These are phyloP conservation scores for Cynopterus brachyotis DNA, from an alignment of 2,113 vertebrate genomes.

Conservation along the genomic window DNA sequence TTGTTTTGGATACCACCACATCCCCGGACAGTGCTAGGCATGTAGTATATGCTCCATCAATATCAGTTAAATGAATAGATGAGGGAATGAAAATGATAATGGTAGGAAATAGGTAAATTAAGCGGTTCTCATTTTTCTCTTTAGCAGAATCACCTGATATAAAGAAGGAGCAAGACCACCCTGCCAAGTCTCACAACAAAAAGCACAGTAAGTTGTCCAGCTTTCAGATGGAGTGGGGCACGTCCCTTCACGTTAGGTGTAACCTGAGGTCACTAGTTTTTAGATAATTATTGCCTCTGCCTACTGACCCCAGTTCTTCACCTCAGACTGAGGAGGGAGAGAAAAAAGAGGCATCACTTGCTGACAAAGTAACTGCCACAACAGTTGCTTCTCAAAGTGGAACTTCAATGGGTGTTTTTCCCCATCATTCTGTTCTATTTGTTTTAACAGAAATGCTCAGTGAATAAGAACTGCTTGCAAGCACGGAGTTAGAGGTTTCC, in stretches of 20 bases:
- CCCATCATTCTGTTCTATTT: not conserved
- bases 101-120: conserved; percentile 63
- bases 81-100: not conserved
- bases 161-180: conserved; percentile 87
- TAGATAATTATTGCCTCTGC: not conserved
- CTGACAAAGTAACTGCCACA: not conserved
- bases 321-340: not conserved
- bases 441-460: not conserved
- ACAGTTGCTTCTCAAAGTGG: not conserved
- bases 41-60: not conserved
- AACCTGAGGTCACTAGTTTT: not conserved
- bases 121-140: conserved; percentile 69
- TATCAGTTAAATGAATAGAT: not conserved
- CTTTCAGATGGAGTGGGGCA: not conserved
- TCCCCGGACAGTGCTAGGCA: not conserved
- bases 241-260: not conserved
- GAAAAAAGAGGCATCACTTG: not conserved
- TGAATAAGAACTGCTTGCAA: not conserved
- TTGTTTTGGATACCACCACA: not conserved
- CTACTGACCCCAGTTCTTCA: not conserved
- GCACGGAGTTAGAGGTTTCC: not conserved
- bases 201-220: conserved; percentile 92
- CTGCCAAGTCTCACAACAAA: conserved; percentile 88
- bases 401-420: not conserved
- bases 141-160: conserved; percentile 84